Conservation (phyloP, 1,140 invertebrate genomes). For the Harlomillsia oculata region DNA sequence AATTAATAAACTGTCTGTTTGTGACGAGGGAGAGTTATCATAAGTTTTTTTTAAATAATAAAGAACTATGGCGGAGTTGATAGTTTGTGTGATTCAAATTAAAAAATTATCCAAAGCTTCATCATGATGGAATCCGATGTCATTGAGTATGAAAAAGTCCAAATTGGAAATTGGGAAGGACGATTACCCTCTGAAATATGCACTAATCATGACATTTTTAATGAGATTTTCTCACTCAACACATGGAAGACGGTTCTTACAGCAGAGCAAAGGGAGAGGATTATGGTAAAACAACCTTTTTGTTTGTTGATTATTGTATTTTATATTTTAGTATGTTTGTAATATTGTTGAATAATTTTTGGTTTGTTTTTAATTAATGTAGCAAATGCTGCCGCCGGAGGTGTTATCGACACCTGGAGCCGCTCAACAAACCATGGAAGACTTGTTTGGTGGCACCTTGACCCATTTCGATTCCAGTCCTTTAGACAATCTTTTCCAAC, state of each 20-base stretch:
- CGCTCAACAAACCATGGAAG: constrained; percentile 21
- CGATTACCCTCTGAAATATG: constrained; percentile 30
- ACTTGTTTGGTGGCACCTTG: constrained; percentile 19
- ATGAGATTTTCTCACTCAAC: constrained; percentile 30
- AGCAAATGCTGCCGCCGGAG: constrained; percentile 28
- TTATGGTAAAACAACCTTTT: constrained; percentile 20
- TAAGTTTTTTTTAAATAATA: no score
- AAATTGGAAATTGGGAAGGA: constrained; percentile 24
- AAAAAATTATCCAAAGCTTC: no score
- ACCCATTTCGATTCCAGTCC: constrained; percentile 24
- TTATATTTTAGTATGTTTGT: not conserved
- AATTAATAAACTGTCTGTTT: no score
- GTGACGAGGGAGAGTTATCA: no score
- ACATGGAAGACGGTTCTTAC: constrained; percentile 31
- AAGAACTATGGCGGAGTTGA: no score
- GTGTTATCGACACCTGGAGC: constrained; percentile 12
- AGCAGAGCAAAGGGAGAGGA: constrained; percentile 23
- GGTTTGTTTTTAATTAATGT: not conserved
- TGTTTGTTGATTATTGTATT: not conserved
- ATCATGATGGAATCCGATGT: no score
- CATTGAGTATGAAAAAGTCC: constrained; percentile 29
- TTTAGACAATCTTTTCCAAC: constrained; percentile 26
- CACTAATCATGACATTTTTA: constrained; percentile 28
- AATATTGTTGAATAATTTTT: no score
- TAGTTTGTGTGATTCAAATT: no score